A percentile compares a stretch with the other conserved stretches of the same genome.
phyloP scores from a whole-genome alignment of 2,797 vertebrate genomes.

The Perdix hodgsoniae region DNA sequence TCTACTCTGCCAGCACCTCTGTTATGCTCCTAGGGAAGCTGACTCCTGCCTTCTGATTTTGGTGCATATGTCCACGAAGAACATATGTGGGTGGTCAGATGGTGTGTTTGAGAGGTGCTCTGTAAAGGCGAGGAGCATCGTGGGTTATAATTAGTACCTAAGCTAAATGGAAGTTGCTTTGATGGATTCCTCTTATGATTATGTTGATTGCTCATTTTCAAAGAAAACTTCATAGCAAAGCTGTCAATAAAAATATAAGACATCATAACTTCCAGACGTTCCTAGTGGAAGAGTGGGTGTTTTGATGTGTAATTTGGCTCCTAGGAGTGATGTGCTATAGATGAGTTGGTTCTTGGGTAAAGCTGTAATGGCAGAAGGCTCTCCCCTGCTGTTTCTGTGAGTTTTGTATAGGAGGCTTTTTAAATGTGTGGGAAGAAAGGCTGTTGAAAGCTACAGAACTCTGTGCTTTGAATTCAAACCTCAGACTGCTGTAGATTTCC shows the following conservation, averaged over 20 bases:
- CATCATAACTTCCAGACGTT: background rate
- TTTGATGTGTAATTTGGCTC: background rate
- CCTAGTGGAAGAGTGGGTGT: background rate
- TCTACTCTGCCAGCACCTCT: background rate
- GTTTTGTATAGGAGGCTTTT: background rate
- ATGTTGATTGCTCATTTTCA: background rate
- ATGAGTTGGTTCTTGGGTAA: background rate
- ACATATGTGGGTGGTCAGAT: background rate
- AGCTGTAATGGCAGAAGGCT: background rate
- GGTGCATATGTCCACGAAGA: background rate
- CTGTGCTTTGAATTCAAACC: background rate
- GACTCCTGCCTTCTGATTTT: background rate
- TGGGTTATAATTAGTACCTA: background rate
- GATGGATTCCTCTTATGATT: background rate
- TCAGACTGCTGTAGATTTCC: background rate
- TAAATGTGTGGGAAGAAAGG: background rate
- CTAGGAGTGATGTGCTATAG: background rate
- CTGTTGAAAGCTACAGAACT: background rate
- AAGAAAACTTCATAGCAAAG: background rate
- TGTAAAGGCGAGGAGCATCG: background rate
- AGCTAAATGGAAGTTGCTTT: background rate
- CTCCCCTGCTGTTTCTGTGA: background rate
- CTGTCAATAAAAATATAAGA: background rate
- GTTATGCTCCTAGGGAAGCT: accelerated
- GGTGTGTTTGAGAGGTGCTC: background rate